These are phyloP conservation scores for Blera fallax DNA, from an alignment of 2,888 invertebrate genomes.

Conservation along the genomic window DNA sequence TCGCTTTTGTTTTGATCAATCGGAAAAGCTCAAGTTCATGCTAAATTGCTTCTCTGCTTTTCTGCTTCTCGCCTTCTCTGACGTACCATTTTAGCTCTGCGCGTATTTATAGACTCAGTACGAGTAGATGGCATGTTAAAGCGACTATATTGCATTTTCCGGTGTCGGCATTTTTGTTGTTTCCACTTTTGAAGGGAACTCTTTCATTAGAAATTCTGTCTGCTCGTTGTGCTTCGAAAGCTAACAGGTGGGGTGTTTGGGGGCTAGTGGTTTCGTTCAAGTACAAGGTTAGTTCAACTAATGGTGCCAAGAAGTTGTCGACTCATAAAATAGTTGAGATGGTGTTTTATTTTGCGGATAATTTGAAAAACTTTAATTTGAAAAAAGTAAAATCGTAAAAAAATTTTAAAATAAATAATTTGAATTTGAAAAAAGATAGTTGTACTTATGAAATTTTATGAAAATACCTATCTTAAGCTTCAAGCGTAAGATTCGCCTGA, in stretches of 20 bases:
- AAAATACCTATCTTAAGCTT: too few species aligned
- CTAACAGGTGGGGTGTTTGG: not conserved
- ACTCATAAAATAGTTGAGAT: not conserved
- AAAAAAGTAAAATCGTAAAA: too few species aligned
- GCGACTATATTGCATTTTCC: not conserved
- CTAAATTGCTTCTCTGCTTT: slow-evolving; percentile 25
- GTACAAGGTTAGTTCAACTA: slow-evolving; percentile 33
- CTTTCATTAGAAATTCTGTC: not conserved
- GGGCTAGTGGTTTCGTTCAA: slow-evolving; percentile 16
- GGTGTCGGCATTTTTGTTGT: slow-evolving; percentile 25
- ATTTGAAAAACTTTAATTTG: too few species aligned
- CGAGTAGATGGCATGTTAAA: slow-evolving; percentile 5
- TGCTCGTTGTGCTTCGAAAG: not conserved
- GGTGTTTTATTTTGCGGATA: too few species aligned
- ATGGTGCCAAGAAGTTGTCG: slow-evolving; percentile 8
- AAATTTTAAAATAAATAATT: too few species aligned
- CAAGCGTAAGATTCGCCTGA: too few species aligned
- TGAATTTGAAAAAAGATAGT: too few species aligned
- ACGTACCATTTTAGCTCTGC: slow-evolving; percentile 8
- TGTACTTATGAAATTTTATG: too few species aligned
- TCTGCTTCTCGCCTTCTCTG: too few species aligned
- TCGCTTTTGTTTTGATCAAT: slow-evolving; percentile 8
- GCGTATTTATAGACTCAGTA: slow-evolving; percentile 23
- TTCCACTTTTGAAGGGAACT: not conserved
- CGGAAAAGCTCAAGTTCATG: slow-evolving; percentile 41